A percentile compares a stretch with the other conserved stretches of the same genome.
Conservation (phyloP, 2,888 invertebrate species). For the Drosophila nigricruria region DNA sequence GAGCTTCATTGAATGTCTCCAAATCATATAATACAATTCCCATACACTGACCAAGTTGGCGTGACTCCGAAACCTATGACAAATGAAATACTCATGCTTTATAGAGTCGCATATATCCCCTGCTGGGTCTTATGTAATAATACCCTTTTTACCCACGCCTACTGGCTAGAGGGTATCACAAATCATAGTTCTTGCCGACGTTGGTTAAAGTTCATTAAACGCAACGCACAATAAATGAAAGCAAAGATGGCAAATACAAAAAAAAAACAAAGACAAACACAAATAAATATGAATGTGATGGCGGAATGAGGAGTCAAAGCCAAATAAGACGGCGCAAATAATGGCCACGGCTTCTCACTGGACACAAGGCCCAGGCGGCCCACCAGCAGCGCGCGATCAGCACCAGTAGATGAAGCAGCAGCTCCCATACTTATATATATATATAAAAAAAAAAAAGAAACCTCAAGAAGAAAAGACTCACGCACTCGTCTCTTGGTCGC, state of each 20-base stretch:
- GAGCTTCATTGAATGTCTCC: neutral
- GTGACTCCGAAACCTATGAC: neutral
- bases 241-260: slow-evolving; percentile 24
- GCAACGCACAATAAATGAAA: slow-evolving; percentile 45
- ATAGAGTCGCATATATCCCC: neutral
- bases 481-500: slow-evolving; percentile 13
- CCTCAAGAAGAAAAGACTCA: slow-evolving; percentile 14
- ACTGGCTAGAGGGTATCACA: slow-evolving; percentile 37
- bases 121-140: slow-evolving; percentile 1
- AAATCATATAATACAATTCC: too few species aligned
- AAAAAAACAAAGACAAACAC: slow-evolving; percentile 22
- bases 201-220: slow-evolving; percentile 74
- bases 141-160: slow-evolving; percentile 5
- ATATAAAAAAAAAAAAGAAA: neutral
- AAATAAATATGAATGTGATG: slow-evolving; percentile 44
- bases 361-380: slow-evolving; percentile 39
- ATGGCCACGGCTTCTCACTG: slow-evolving; percentile 61
- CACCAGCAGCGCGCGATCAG: slow-evolving; percentile 55
- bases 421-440: slow-evolving; percentile 17
- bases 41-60: neutral
- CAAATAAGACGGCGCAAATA: slow-evolving; percentile 59
- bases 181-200: slow-evolving; percentile 65
- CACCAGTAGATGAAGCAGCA: slow-evolving; percentile 17
- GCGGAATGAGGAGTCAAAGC: slow-evolving; percentile 41
- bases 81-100: neutral